phyloP scores from a whole-genome alignment of 2,113 vertebrate genomes.

The Eurystomus gularis region DNA sequence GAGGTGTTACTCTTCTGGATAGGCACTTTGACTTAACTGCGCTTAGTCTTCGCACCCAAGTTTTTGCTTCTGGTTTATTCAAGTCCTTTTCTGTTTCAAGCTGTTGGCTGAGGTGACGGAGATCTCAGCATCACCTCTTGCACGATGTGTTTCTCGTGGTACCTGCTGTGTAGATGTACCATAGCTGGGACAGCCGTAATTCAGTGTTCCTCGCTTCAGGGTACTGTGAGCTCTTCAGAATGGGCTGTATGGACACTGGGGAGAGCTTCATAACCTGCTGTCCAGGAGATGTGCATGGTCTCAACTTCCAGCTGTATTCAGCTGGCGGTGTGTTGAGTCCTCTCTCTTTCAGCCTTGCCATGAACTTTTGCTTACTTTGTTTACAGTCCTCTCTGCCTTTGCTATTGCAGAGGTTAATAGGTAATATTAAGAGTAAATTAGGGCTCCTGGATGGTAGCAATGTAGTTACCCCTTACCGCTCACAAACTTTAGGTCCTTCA shows the following conservation, averaged over 20 bases:
- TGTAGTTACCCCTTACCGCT: not conserved
- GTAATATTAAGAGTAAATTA: not conserved
- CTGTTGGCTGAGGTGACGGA: not conserved
- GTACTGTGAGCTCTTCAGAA: not conserved
- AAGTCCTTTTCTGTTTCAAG: not conserved
- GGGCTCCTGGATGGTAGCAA: not conserved
- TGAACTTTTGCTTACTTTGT: not conserved
- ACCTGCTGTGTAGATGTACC: not conserved
- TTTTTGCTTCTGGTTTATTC: not conserved
- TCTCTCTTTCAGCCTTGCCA: not conserved
- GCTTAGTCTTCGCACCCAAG: not conserved
- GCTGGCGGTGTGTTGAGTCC: not conserved
- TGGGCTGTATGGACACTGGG: not conserved
- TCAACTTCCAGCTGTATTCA: not conserved
- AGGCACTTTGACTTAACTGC: not conserved
- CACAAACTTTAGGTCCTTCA: not conserved
- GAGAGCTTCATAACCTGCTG: not conserved
- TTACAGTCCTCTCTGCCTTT: not conserved
- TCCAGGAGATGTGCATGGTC: accelerated
- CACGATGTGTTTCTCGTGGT: not conserved
- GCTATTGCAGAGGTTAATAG: not conserved
- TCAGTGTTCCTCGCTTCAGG: not conserved
- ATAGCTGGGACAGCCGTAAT: accelerated
- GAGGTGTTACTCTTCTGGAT: not conserved
- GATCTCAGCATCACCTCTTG: accelerated